Conservation (phyloP, 2,888 invertebrate genomes). For the Biston stratarius region DNA sequence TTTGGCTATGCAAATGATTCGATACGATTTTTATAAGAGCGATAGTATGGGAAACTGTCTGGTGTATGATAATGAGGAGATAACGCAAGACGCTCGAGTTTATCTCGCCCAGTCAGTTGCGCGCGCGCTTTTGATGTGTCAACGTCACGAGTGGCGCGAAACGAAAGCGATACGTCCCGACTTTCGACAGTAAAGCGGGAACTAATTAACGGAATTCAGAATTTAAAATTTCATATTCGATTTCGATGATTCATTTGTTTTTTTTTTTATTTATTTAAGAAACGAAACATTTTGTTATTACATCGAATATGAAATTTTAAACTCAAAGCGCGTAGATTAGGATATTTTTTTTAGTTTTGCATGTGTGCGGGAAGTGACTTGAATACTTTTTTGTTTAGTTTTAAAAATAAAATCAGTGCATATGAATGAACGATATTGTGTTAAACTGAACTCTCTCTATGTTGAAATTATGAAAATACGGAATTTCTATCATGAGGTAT, state of each 20-base stretch:
- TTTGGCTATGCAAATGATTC: conserved; percentile 79
- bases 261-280: conserved; percentile 13
- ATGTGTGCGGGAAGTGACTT: conserved; percentile 17
- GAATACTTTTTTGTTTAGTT: conserved; percentile 23
- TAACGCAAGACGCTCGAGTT: conserved; percentile 71
- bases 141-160: conserved; percentile 64
- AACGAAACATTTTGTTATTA: not conserved
- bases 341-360: conserved; percentile 24
- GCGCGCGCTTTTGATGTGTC: conserved; percentile 78
- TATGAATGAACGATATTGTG: conserved; percentile 65
- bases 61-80: conserved; percentile 80
- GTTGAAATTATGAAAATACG: conserved; percentile 81
- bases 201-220: conserved; percentile 29
- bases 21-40: conserved; percentile 65
- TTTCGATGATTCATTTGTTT: conserved; percentile 38
- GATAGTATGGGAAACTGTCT: conserved; percentile 70
- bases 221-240: conserved; percentile 42
- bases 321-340: conserved; percentile 8
- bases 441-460: conserved; percentile 56
- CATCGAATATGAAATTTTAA: conserved; percentile 20
- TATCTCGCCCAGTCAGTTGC: conserved; percentile 78
- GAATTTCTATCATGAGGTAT: conserved; percentile 79
- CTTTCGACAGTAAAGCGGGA: conserved; percentile 47
- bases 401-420: conserved; percentile 49
- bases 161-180: conserved; percentile 53